A percentile compares a stretch with the other conserved stretches of the same genome.
Conservation (phyloP, 2,888 invertebrate species). For the Temnothorax rugatulus region DNA sequence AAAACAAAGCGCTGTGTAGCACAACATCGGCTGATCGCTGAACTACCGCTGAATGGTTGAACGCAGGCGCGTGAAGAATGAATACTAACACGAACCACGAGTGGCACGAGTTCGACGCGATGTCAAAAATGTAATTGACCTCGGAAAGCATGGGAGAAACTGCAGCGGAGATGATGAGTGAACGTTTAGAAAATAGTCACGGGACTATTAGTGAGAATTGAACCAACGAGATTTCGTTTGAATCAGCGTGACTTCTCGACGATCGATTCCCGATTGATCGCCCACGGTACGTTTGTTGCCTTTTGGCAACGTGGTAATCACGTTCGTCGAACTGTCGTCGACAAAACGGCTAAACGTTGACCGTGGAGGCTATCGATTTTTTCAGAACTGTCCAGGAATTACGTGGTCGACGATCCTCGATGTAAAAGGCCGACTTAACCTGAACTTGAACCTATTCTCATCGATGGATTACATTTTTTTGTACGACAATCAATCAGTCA, state of each 20-base stretch:
- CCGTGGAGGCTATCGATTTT: neutral
- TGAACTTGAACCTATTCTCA: too few species aligned
- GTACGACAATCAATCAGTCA: conserved; percentile 6
- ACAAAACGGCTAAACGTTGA: neutral
- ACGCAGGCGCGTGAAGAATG: too few species aligned
- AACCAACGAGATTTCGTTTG: neutral
- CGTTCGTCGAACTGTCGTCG: neutral
- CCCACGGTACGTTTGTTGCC: neutral
- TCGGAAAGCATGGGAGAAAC: neutral
- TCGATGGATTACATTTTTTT: neutral
- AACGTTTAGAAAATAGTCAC: neutral
- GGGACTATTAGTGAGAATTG: neutral
- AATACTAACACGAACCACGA: too few species aligned
- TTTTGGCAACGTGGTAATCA: neutral
- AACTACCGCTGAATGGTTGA: too few species aligned
- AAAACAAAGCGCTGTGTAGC: neutral
- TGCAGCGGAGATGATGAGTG: neutral
- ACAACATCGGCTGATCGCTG: neutral
- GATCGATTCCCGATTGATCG: neutral
- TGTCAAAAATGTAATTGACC: neutral
- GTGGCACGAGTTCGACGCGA: too few species aligned
- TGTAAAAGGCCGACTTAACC: neutral
- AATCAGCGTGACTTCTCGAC: neutral
- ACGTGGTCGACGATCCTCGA: neutral
- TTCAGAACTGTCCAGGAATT: neutral